Base-by-base conservation (phyloP, 2,888 invertebrate genomes). In the Eretmocerus hayati region DNA sequence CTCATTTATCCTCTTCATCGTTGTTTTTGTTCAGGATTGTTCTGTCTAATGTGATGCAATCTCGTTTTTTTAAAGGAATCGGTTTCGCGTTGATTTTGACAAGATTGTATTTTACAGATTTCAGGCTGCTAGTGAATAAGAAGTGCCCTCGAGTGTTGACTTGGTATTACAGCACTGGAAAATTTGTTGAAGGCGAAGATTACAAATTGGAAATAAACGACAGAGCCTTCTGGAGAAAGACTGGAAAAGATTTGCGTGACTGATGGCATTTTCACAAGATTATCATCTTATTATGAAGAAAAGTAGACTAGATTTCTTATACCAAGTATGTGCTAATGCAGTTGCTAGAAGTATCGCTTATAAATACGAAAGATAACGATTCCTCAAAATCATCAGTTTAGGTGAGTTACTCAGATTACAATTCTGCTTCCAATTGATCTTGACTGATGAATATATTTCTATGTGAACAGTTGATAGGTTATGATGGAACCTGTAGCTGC, bases 401-500 rank as follows among this genome's bases (percentile, higher is more conserved):
- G 50, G 47, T 49, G 35, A 8, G 22, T 19, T 15, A 21, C 5
- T 20, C 18, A 43, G 31, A 20, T 32, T 22, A 11, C 19, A 13
- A 42, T 15, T 1, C 36, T 9, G 11, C 8, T 26, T 9, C 26
- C 26, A 26, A 23, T 31, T 18, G 11, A 37, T 46, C 3, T 48
- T n/a, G 19, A 1, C 31, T 42, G 21, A 1, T 3, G 18, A 32
- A 13, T 4, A 16, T 15, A 41, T 11, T 46, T 0, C 38, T 26
- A 21, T 44, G 20, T 23, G 8, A 32, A 11, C 26, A 50, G 45
- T 42, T 40, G 32, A 8, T 3, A 40, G 31, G 38, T 5, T 43
- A 42, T 36, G 36, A 57, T 57, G 56, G 55, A 57, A 31, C 45
- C 45, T 5, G 46, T 26, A 13, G 47, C 42, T 35, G 49, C 53